These are phyloP conservation scores for Hipparchia semele DNA, from an alignment of 2,888 invertebrate species.

Conservation along the genomic window DNA sequence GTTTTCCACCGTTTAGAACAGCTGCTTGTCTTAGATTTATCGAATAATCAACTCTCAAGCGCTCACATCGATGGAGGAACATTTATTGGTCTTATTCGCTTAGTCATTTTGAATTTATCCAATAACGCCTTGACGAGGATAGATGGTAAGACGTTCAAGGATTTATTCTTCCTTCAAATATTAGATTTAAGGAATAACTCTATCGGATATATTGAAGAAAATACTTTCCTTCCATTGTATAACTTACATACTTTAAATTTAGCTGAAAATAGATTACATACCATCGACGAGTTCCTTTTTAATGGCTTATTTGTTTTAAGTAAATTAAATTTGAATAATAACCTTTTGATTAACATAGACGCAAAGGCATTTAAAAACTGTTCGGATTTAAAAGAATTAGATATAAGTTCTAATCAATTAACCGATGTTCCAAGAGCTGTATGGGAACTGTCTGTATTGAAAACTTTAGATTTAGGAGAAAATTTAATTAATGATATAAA, in stretches of 20 bases:
- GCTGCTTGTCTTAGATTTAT: conserved; percentile 92
- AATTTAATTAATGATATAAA: conserved; percentile 93
- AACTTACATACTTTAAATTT: conserved; percentile 95
- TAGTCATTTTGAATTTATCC: conserved; percentile 93
- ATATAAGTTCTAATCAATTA: conserved; percentile 93
- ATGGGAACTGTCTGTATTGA: conserved; percentile 90
- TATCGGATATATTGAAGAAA: conserved; percentile 93
- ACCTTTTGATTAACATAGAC: conserved; percentile 90
- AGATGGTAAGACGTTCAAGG: conserved; percentile 93
- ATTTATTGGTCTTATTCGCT: conserved; percentile 92
- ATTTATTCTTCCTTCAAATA: conserved; percentile 93
- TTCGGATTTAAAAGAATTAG: conserved; percentile 93
- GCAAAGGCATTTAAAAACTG: conserved; percentile 93
- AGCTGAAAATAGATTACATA: conserved; percentile 93
- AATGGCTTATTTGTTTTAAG: conserved; percentile 93
- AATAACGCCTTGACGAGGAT: conserved; percentile 93
- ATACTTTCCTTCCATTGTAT: conserved; percentile 93
- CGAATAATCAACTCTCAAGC: conserved; percentile 93
- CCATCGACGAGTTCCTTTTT: conserved; percentile 90
- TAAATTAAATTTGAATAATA: conserved; percentile 93
- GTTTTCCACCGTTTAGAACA: conserved; percentile 93
- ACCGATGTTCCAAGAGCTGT: conserved; percentile 91
- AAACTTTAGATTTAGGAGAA: conserved; percentile 95
- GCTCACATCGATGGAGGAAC: conserved; percentile 93
- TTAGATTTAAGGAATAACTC: conserved; percentile 94